Conservation (phyloP, 1,140 invertebrate genomes). For the Mizuhopecten yessoensis region DNA sequence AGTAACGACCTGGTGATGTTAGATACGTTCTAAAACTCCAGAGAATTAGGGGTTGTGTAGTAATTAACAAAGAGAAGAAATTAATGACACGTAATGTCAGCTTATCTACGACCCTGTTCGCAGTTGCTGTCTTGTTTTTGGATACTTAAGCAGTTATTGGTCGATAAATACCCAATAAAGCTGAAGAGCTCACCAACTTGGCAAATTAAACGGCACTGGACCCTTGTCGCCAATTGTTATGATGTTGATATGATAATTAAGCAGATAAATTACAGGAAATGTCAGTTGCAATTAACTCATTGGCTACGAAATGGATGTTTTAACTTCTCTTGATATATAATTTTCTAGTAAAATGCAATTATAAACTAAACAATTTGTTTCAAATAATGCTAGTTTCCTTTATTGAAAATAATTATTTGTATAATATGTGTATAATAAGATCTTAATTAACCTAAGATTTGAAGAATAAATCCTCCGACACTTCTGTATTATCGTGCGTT, state of each 20-base stretch:
- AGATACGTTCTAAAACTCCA: background rate
- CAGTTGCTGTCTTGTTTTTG: constrained; percentile 32
- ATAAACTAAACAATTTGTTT: no score
- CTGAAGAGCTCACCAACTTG: background rate
- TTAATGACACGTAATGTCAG: constrained; percentile 22
- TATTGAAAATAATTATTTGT: no score
- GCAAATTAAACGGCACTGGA: background rate
- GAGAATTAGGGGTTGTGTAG: background rate
- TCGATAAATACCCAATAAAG: background rate
- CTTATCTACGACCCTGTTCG: constrained; percentile 16
- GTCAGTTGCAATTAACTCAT: background rate
- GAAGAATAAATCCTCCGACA: no score
- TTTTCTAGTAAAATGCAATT: no score
- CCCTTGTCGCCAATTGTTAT: background rate
- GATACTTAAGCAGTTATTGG: background rate
- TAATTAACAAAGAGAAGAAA: background rate
- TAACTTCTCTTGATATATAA: no score
- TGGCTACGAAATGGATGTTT: background rate
- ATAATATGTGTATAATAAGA: no score
- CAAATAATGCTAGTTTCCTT: no score
- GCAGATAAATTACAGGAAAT: background rate
- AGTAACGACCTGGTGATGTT: background rate
- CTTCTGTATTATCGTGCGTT: no score
- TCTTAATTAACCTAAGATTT: no score
- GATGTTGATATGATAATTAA: constrained; percentile 19